Conservation (phyloP, 2,888 invertebrate species). For the Drosophila paramelanica region DNA sequence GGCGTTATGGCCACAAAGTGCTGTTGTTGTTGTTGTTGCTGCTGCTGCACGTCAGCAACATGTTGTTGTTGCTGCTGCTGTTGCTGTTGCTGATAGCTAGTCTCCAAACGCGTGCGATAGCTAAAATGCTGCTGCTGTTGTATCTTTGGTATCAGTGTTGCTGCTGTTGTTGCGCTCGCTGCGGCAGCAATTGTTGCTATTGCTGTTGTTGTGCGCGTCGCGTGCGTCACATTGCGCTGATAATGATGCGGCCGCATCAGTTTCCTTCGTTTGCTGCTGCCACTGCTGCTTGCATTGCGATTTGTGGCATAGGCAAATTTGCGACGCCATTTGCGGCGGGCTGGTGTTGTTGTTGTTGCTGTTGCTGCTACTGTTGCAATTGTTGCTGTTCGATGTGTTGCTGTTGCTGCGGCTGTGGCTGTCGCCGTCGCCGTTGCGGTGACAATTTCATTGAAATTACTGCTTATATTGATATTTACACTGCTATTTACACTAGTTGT, state of each 20-base stretch:
- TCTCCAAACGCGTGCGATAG: slow-evolving; percentile 64
- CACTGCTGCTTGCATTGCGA: slow-evolving; percentile 52
- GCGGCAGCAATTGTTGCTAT: slow-evolving; percentile 54
- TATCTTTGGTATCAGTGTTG: slow-evolving; percentile 59
- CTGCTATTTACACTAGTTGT: slow-evolving; percentile 78
- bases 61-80: slow-evolving; percentile 59
- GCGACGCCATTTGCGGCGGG: slow-evolving; percentile 75
- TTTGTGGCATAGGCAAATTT: slow-evolving; percentile 57
- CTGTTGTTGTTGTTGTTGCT: slow-evolving; percentile 51
- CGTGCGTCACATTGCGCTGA: slow-evolving; percentile 73
- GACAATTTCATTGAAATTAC: slow-evolving; percentile 78
- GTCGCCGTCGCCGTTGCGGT: slow-evolving; percentile 46
- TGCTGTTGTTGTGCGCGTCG: slow-evolving; percentile 71
- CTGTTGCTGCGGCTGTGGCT: slow-evolving; percentile 47
- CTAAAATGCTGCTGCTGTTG: slow-evolving; percentile 61
- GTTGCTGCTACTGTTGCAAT: slow-evolving; percentile 15
- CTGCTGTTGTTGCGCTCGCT: slow-evolving; percentile 51
- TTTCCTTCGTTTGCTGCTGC: slow-evolving; percentile 73
- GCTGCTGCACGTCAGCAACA: slow-evolving; percentile 44
- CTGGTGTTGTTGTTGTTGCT: slow-evolving; percentile 49
- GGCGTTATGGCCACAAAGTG: slow-evolving; percentile 59
- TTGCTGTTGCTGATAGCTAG: slow-evolving; percentile 62
- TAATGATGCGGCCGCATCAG: slow-evolving; percentile 56
- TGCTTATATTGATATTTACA: slow-evolving; percentile 77
- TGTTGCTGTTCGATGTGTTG: slow-evolving; percentile 27